Evolutionary conservation across 2,797 vertebrate species (phyloP), one percentile per base, ranked within the genome.

Genomic region (Gastrophryne carolinensis): DNA sequence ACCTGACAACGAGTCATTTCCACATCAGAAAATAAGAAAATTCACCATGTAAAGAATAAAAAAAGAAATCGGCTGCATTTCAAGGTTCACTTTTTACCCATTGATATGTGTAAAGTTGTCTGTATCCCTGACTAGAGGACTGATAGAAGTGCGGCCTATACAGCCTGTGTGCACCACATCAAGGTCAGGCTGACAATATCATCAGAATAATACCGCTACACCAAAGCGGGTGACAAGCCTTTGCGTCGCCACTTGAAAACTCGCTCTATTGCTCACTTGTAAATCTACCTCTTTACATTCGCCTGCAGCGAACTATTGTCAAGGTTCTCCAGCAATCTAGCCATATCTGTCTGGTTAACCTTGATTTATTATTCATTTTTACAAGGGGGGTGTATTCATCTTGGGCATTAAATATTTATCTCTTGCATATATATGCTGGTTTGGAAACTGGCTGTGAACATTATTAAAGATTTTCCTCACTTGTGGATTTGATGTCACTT

Each of bases 351-450:
- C 17, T 50, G 2, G 52, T 80, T 80, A 83, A 84, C 84, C 82
- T 84, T 75, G 79, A 77, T 80, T 47, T 78, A 80, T 79, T 83
- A 84, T 83, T 84, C 75, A 82, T 65, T 68, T 70, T 64, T 52
- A 64, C 71, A 53, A 68, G 32, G 47, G 72, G 5, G 3, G 0
- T n/a, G n/a, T n/a, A 35, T 79, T 83, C 53, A 66, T 52, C 10
- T 63, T 17, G 50, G 0, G 56, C 50, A 50, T 82, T 64, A 50
- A 72, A 83, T 80, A 82, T 85, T 81, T 54, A 83, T 72, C 68
- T 62, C 35, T 54, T 52, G 56, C 5, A 73, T 12, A 0, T 71
- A 61, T 70, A 19, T 1, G 61, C 52, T 82, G 53, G 17, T 75
- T 30, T 73, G 64, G 4, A 71, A 61, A 27, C 26, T 1, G 12